These are phyloP conservation scores for Prochilodus magdalenae DNA, from an alignment of 2,113 vertebrate species.

Conservation along the genomic window DNA sequence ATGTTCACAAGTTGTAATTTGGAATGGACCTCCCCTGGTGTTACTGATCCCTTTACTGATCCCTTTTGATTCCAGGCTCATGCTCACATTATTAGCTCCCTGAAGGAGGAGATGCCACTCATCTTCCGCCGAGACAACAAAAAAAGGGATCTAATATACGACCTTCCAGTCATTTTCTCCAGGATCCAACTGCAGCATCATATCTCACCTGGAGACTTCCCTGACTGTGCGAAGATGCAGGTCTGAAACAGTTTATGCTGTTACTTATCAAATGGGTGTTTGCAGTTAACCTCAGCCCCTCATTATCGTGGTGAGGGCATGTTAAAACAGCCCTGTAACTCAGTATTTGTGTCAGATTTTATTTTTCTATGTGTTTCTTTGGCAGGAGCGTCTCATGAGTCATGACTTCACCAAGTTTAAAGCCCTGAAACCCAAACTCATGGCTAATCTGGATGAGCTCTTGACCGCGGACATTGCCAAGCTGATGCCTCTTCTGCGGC, in stretches of 20 bases:
- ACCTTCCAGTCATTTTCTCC: conserved; percentile 84
- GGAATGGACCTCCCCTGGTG: not conserved
- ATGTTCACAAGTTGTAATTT: not conserved
- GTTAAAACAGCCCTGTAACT: not conserved
- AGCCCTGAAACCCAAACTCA: conserved; percentile 80
- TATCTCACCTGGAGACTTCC: conserved; percentile 89
- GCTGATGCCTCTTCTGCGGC: conserved; percentile 84
- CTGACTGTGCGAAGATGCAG: conserved; percentile 90
- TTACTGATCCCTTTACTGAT: not conserved
- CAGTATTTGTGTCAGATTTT: not conserved
- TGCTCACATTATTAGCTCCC: conserved; percentile 85
- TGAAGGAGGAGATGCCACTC: conserved; percentile 89
- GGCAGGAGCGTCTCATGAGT: conserved; percentile 83
- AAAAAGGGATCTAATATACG: conserved; percentile 86
- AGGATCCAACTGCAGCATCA: conserved; percentile 87
- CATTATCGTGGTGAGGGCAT: too few species aligned
- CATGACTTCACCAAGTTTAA: conserved; percentile 90
- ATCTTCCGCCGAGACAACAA: conserved; percentile 88
- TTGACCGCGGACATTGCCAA: conserved; percentile 83
- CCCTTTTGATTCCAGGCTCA: conserved; percentile 79
- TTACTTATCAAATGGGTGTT: too few species aligned
- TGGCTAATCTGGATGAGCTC: conserved; percentile 85
- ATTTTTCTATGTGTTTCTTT: conserved; percentile 37
- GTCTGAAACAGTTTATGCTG: conserved; percentile 55
- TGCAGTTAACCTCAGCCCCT: not conserved